Conservation (phyloP, 2,888 invertebrate species). For the Drosophila borborema region DNA sequence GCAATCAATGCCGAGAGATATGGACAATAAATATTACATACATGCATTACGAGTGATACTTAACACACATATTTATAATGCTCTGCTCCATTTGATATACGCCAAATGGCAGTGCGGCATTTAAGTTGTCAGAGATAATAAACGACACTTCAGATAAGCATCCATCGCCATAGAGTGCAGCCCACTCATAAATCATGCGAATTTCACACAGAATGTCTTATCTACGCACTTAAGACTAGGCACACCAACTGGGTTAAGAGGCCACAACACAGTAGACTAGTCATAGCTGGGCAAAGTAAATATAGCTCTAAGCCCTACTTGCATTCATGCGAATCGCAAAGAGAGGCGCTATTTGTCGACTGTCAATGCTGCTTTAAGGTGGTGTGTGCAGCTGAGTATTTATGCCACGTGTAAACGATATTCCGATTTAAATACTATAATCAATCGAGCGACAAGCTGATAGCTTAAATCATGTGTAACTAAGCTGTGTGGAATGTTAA, state of each 20-base stretch:
- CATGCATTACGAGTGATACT: conserved; percentile 42
- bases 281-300: background rate
- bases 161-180: conserved; percentile 57
- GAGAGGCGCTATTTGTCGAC: background rate
- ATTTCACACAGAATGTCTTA: conserved; percentile 50
- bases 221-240: conserved; percentile 21
- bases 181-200: conserved; percentile 54
- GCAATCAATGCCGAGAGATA: conserved; percentile 52
- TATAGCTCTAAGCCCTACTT: background rate
- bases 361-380: background rate
- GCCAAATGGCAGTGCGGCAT: conserved; percentile 49
- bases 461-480: conserved; percentile 63
- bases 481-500: conserved; percentile 57
- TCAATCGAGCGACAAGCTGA: conserved; percentile 51
- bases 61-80: conserved; percentile 54
- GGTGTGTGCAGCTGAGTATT: conserved; percentile 8
- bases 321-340: conserved; percentile 7
- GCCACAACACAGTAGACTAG: background rate
- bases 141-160: conserved; percentile 59
- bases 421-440: conserved; percentile 39
- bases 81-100: conserved; percentile 44
- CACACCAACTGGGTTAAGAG: conserved; percentile 20
- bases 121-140: conserved; percentile 60
- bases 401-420: conserved; percentile 39
- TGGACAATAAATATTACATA: conserved; percentile 45